Conservation (phyloP, 37 sponge, comb jelly and placozoan species). For the Axinella damicornis region DNA sequence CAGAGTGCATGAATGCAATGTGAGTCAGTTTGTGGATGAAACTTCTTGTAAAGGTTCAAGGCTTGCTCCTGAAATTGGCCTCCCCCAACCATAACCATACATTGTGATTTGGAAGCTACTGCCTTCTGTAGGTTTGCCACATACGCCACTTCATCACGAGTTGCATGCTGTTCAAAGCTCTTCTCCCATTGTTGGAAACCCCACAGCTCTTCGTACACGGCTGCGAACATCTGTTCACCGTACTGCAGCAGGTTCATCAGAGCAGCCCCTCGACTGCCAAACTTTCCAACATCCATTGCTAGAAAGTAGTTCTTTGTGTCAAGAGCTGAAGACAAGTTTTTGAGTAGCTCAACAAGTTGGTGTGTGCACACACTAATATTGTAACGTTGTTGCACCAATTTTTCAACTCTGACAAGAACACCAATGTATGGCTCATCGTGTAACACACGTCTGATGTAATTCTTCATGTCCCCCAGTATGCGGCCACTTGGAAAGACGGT, state of each 20-base stretch:
- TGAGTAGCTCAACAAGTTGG: too few species aligned
- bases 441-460: neutral
- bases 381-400: too few species aligned
- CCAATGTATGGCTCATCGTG: conserved; percentile 2
- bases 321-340: too few species aligned
- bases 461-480: conserved; percentile 7
- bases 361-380: too few species aligned
- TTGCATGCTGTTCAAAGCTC: neutral
- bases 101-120: conserved; percentile 5
- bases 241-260: neutral
- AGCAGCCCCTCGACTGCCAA: conserved; percentile 38
- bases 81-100: conserved; percentile 37
- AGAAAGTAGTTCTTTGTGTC: neutral
- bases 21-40: conserved; percentile 8
- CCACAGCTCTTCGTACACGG: neutral
- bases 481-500: conserved; percentile 4
- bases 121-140: conserved; percentile 48
- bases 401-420: conserved; percentile 12
- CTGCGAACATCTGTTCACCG: conserved; percentile 10
- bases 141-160: conserved; percentile 24
- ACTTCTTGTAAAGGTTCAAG: conserved; percentile 19
- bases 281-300: conserved; percentile 48
- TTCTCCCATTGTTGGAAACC: conserved; percentile 38
- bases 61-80: conserved; percentile 49
- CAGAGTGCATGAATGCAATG: conserved; percentile 27